Evolutionary conservation across 2,797 vertebrate species (phyloP).

Genomic region (Molossus alvarezi): DNA sequence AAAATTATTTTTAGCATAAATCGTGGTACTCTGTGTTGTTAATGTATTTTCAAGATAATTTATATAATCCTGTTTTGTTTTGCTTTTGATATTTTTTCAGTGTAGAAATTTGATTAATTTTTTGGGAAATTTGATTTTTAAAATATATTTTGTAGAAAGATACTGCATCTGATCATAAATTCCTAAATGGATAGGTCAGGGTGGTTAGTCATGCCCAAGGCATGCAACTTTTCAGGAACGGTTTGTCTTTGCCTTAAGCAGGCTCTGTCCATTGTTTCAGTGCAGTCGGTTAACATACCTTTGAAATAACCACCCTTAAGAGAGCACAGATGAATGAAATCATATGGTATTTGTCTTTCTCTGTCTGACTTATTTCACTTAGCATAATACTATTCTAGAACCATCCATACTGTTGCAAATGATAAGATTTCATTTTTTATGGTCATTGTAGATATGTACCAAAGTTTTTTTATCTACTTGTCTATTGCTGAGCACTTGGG

Average conservation of each 20-base stretch:
- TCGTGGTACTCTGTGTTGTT: constrained; percentile 10
- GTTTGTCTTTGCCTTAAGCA: neutral
- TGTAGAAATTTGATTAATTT: constrained; percentile 36
- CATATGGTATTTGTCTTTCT: neutral
- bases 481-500: neutral
- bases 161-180: neutral
- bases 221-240: neutral
- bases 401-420: neutral
- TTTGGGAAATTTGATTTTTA: neutral
- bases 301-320: neutral
- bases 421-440: neutral
- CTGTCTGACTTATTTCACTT: neutral
- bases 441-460: neutral
- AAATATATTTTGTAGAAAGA: constrained; percentile 21
- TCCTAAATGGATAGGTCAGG: neutral
- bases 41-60: constrained; percentile 54
- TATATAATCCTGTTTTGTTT: neutral
- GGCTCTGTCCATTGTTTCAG: neutral
- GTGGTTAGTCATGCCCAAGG: neutral
- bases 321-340: neutral
- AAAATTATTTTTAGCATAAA: constrained; percentile 8
- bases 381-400: neutral
- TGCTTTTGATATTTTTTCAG: constrained; percentile 8
- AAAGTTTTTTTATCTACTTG: neutral
- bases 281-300: neutral